Evolutionary conservation across 2,113 vertebrate genomes (phyloP).

Genomic region (Sapayoa aenigma): DNA sequence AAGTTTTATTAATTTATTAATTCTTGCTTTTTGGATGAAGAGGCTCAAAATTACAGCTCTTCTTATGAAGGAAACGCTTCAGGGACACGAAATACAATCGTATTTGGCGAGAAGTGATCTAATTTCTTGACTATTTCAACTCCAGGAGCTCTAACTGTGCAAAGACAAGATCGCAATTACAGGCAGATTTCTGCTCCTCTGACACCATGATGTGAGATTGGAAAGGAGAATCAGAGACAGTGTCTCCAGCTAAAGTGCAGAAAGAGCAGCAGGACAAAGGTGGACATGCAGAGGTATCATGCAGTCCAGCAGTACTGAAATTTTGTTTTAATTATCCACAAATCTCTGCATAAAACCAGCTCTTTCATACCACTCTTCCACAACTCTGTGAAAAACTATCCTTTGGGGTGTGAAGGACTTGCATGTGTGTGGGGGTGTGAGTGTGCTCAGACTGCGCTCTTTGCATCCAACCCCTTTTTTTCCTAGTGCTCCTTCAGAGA

Average conservation of each 20-base stretch:
- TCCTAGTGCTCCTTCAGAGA: fast-evolving
- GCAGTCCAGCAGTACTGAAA: not conserved
- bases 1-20: too few relatives aligned
- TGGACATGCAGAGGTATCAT: not conserved
- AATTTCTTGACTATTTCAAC: not conserved
- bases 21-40: slow-evolving; percentile 1
- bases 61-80: not conserved
- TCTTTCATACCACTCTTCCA: not conserved
- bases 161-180: not conserved
- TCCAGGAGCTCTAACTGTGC: not conserved
- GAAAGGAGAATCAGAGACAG: not conserved
- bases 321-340: not conserved
- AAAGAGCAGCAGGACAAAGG: not conserved
- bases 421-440: not conserved
- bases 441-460: not conserved
- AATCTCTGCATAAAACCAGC: not conserved
- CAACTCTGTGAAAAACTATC: not conserved
- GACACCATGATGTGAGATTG: not conserved
- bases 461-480: not conserved
- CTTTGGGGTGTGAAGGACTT: not conserved
- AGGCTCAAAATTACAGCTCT: not conserved
- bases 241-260: not conserved
- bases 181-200: not conserved
- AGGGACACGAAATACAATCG: not conserved
- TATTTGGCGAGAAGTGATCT: not conserved